A percentile compares a stretch with the other conserved stretches of the same genome.
These are phyloP conservation scores for Muntiacus muntjak DNA, from an alignment of 2,113 vertebrate genomes.

Conservation along the genomic window DNA sequence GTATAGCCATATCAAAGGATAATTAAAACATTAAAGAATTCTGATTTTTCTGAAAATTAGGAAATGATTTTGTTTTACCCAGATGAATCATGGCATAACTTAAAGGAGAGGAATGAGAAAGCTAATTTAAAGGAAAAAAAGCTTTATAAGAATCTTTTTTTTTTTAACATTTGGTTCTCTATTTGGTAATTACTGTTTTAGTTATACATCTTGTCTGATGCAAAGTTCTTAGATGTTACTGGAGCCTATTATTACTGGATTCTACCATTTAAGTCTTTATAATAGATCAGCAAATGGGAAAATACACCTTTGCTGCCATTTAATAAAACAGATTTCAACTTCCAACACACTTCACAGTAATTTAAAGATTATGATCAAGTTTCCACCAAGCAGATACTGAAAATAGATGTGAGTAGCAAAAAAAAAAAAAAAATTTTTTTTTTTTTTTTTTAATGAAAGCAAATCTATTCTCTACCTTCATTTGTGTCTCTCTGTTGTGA, in stretches of 20 bases:
- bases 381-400: neutral
- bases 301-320: conserved; percentile 39
- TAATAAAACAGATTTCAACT: conserved; percentile 29
- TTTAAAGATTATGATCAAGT: conserved; percentile 41
- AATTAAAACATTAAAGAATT: conserved; percentile 11
- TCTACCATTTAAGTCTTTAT: conserved; percentile 32
- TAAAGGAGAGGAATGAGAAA: neutral
- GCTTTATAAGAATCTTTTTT: neutral
- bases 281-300: conserved; percentile 28
- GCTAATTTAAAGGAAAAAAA: neutral
- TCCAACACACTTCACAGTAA: neutral
- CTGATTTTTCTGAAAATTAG: conserved; percentile 41
- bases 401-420: neutral
- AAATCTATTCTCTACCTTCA: neutral
- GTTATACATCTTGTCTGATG: neutral
- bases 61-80: neutral
- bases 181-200: conserved; percentile 36
- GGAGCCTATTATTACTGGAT: conserved; percentile 39
- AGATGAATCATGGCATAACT: neutral
- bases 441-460: neutral
- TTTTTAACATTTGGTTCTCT: neutral
- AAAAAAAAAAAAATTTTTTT: neutral
- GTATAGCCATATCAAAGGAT: neutral
- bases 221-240: conserved; percentile 34
- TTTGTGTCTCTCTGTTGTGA: neutral